Evolutionary conservation across 2,113 vertebrate genomes (phyloP).

Genomic region (Stigmatopora nigra): DNA sequence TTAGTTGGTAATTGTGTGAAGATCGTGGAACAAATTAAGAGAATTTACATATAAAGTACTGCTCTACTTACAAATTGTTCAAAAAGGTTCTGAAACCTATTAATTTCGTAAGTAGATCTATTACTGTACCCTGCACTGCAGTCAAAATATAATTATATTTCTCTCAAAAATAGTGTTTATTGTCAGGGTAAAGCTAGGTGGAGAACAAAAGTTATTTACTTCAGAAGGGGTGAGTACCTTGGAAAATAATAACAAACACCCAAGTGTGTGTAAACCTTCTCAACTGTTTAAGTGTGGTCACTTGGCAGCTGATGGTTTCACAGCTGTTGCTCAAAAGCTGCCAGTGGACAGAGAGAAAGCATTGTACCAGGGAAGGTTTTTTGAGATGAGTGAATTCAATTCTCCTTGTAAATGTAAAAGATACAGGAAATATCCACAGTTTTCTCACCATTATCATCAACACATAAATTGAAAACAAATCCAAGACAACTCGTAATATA

Average conservation of each 20-base stretch:
- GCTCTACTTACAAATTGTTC: too few relatives aligned
- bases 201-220: conserved; percentile 5
- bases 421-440: not conserved
- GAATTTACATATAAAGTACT: too few relatives aligned
- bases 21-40: too few relatives aligned
- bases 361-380: conserved; percentile 24
- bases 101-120: too few relatives aligned
- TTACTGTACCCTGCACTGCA: not conserved
- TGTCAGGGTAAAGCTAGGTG: not conserved
- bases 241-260: conserved; percentile 11
- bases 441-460: not conserved
- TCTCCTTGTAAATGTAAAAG: not conserved
- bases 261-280: conserved; percentile 11
- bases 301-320: conserved; percentile 11
- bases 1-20: too few relatives aligned
- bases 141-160: not conserved
- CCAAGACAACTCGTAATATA: not conserved
- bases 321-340: conserved; percentile 29
- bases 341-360: not conserved
- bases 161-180: not conserved
- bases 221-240: not conserved
- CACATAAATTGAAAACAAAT: not conserved
- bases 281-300: conserved; percentile 32
- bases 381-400: not conserved
- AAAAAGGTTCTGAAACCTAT: too few relatives aligned